Conservation (phyloP, 2,797 vertebrate genomes). For the Crenichthys baileyi region DNA sequence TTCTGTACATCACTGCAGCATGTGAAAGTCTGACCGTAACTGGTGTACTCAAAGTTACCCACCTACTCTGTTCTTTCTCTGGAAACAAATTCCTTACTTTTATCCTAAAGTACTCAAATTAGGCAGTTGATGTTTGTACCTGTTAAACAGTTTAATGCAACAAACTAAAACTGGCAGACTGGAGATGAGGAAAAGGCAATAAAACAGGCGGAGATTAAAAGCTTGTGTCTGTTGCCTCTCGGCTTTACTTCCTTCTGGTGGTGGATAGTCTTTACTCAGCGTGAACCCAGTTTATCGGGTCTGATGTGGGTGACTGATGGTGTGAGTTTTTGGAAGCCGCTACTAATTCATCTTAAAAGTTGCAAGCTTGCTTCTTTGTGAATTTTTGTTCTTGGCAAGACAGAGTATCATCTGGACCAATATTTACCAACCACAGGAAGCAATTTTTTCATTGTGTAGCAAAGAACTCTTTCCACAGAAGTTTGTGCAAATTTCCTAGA, state of each 20-base stretch:
- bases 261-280: slow-evolving; percentile 50
- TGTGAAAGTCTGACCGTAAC: slow-evolving; percentile 23
- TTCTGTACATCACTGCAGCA: slow-evolving; percentile 16
- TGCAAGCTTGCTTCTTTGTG: slow-evolving; percentile 54
- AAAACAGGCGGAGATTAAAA: slow-evolving; percentile 59
- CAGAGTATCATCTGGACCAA: slow-evolving; percentile 46
- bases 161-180: slow-evolving; percentile 41
- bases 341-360: slow-evolving; percentile 54
- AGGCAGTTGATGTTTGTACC: slow-evolving; percentile 50
- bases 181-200: slow-evolving; percentile 36
- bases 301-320: slow-evolving; percentile 61
- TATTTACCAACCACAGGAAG: slow-evolving; percentile 8
- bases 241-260: slow-evolving; percentile 43
- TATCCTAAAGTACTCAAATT: slow-evolving; percentile 42
- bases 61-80: neutral
- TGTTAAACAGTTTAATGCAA: slow-evolving; percentile 53
- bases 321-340: slow-evolving; percentile 55
- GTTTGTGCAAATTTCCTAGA: neutral
- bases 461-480: neutral
- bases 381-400: slow-evolving; percentile 55
- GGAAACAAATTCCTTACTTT: slow-evolving; percentile 22
- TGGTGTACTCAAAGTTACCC: slow-evolving; percentile 10
- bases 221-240: slow-evolving; percentile 45
- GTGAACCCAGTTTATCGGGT: slow-evolving; percentile 49
- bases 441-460: neutral